A percentile compares a stretch with the other conserved stretches of the same genome.
These are phyloP conservation scores for Periplaneta americana DNA, from an alignment of 1,140 invertebrate genomes.

Conservation along the genomic window DNA sequence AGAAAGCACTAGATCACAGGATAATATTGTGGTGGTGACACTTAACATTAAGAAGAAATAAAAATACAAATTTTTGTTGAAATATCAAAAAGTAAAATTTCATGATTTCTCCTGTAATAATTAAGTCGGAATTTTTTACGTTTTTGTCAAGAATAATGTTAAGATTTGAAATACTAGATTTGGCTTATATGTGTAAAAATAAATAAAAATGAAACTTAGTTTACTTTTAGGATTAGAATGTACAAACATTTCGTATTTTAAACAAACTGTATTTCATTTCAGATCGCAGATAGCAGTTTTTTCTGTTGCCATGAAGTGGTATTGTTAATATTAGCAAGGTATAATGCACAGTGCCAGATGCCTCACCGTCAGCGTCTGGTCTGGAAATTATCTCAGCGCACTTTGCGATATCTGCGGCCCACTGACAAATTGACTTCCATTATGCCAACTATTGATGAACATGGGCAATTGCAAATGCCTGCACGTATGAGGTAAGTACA, in stretches of 20 bases:
- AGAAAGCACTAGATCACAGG: too few species aligned
- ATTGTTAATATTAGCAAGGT: conserved; percentile 53
- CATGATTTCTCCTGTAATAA: too few species aligned
- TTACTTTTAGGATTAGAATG: too few species aligned
- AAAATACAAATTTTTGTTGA: too few species aligned
- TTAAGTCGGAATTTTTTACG: too few species aligned
- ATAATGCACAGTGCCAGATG: conserved; percentile 62
- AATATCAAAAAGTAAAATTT: too few species aligned
- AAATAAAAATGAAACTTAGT: too few species aligned
- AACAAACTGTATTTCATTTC: neutral
- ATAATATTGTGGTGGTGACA: too few species aligned
- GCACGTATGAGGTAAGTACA: neutral
- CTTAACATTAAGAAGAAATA: too few species aligned
- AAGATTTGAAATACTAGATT: too few species aligned
- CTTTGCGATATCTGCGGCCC: conserved; percentile 55
- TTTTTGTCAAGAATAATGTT: too few species aligned
- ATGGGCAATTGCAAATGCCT: conserved; percentile 28
- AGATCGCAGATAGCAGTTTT: conserved; percentile 63
- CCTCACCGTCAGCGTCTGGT: conserved; percentile 66
- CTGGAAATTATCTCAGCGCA: conserved; percentile 48
- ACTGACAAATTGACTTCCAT: conserved; percentile 66
- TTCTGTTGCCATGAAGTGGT: conserved; percentile 51
- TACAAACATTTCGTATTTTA: neutral
- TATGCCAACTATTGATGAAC: conserved; percentile 68
- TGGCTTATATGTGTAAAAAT: too few species aligned